phyloP scores from a whole-genome alignment of 2,888 invertebrate genomes.

The Geophilus truncorum region DNA sequence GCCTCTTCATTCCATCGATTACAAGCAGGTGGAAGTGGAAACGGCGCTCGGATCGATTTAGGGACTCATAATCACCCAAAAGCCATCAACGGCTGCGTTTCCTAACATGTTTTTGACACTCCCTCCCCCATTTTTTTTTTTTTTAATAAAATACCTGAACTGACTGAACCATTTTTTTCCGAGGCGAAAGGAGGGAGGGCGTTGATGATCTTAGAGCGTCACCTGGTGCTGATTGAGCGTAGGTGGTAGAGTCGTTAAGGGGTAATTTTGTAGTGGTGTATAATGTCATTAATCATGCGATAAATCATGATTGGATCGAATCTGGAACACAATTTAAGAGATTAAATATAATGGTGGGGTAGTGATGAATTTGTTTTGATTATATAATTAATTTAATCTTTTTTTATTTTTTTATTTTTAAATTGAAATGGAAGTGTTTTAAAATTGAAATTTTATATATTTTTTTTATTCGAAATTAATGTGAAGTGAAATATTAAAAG shows the following conservation, averaged over 20 bases:
- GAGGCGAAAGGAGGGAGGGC: neutral
- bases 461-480: constrained; percentile 18
- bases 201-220: constrained; percentile 25
- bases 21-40: constrained; percentile 22
- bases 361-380: constrained; percentile 23
- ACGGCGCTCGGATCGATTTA: neutral
- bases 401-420: neutral
- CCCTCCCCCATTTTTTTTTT: neutral
- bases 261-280: constrained; percentile 17
- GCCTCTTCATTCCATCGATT: constrained; percentile 10
- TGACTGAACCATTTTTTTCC: neutral
- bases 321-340: constrained; percentile 10
- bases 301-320: constrained; percentile 28
- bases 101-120: neutral
- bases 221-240: constrained; percentile 20
- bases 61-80: constrained; percentile 21
- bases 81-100: constrained; percentile 22
- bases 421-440: neutral
- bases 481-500: neutral
- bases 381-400: neutral
- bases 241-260: constrained; percentile 28
- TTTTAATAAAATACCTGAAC: constrained; percentile 11
- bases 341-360: neutral
- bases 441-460: no score
- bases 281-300: constrained; percentile 25